Conservation (phyloP, 2,113 vertebrate species). For the Aegotheles bennettii region DNA sequence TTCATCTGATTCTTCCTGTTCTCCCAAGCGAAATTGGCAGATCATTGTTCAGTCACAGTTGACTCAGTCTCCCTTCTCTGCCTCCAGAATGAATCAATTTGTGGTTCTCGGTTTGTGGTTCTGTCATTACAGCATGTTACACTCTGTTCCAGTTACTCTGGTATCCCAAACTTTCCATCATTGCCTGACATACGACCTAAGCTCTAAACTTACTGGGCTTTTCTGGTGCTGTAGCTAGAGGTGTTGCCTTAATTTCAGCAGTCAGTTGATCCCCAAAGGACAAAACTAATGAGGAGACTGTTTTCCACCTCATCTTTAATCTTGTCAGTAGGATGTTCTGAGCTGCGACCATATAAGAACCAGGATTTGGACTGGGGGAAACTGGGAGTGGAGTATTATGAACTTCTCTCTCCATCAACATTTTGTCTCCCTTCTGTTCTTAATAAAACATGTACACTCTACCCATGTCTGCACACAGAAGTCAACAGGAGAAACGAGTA, state of each 20-base stretch:
- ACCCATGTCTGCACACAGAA: not conserved
- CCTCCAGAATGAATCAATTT: not conserved
- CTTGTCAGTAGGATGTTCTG: not conserved
- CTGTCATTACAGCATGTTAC: not conserved
- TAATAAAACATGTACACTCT: not conserved
- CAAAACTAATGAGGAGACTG: not conserved
- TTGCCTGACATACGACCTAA: not conserved
- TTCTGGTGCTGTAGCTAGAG: not conserved
- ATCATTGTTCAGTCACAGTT: not conserved
- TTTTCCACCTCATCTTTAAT: not conserved
- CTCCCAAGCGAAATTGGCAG: not conserved
- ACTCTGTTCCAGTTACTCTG: not conserved
- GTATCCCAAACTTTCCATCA: not conserved
- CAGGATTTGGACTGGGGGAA: not conserved
- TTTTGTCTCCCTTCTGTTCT: not conserved
- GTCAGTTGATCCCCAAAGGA: not conserved
- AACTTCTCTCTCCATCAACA: not conserved
- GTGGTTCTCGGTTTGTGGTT: not conserved
- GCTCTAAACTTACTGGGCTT: not conserved
- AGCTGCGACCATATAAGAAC: not conserved
- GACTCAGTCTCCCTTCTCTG: not conserved
- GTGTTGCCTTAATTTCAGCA: not conserved
- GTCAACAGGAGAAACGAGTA: not conserved
- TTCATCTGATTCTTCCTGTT: not conserved
- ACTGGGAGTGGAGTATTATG: not conserved